Evolutionary conservation across 2,888 invertebrate species (phyloP).

Genomic region (Luperina testacea): DNA sequence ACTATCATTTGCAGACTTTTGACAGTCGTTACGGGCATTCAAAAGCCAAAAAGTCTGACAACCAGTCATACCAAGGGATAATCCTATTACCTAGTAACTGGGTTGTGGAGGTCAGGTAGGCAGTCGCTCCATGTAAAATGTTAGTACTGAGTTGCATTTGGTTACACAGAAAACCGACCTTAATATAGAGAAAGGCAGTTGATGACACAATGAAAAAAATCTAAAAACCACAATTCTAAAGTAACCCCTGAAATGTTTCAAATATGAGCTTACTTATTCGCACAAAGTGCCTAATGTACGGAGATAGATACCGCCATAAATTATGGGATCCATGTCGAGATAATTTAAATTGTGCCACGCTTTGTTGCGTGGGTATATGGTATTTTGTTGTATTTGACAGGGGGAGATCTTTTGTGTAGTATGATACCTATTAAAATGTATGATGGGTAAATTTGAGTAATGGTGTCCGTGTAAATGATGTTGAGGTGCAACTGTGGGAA

Average conservation of each 20-base stretch:
- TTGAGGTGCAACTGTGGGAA: too few species aligned
- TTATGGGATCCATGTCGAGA: constrained; percentile 63
- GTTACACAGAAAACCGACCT: background rate
- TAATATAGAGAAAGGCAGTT: background rate
- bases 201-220: background rate
- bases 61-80: background rate
- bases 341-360: constrained; percentile 66
- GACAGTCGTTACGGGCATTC: background rate
- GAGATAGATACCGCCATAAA: constrained; percentile 62
- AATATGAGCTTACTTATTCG: constrained; percentile 53
- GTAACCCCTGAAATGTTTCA: constrained; percentile 43
- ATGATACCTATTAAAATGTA: background rate
- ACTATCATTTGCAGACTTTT: background rate
- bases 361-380: constrained; percentile 31
- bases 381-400: constrained; percentile 38
- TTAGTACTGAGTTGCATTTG: background rate
- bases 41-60: background rate
- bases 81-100: background rate
- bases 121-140: background rate
- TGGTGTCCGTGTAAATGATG: too few species aligned
- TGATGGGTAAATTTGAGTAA: background rate
- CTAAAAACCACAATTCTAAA: background rate
- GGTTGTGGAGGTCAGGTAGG: background rate
- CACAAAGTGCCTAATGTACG: constrained; percentile 40
- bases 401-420: constrained; percentile 11